Percentiles rank a stretch among this genome's conserved stretches.
These are phyloP conservation scores for Todiramphus chloris DNA, from an alignment of 2,113 vertebrate species.

Conservation along the genomic window DNA sequence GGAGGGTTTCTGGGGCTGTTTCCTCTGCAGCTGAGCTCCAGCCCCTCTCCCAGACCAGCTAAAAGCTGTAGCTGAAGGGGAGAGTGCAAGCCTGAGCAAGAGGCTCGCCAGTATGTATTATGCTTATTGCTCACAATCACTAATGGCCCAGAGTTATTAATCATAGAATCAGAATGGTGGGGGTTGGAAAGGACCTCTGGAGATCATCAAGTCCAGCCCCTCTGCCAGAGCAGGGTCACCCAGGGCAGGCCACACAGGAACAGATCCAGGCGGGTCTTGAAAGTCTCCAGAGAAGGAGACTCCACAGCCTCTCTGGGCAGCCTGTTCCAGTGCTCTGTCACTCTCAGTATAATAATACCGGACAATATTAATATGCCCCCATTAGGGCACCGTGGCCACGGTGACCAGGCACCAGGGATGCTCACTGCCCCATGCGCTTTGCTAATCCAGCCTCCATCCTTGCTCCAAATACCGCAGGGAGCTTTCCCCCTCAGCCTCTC, in stretches of 20 bases:
- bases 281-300: too few relatives aligned
- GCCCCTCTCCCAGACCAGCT: not conserved
- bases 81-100: not conserved
- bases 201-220: too few relatives aligned
- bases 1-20: not conserved
- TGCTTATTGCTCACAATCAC: conserved; percentile 66
- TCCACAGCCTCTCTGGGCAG: too few relatives aligned
- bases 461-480: accelerated
- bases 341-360: too few relatives aligned
- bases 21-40: not conserved
- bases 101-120: not conserved
- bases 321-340: too few relatives aligned
- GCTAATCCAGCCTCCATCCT: not conserved
- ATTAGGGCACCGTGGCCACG: not conserved
- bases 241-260: too few relatives aligned
- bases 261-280: too few relatives aligned
- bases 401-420: accelerated
- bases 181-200: too few relatives aligned
- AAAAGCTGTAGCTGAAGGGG: not conserved
- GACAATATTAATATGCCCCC: too few relatives aligned
- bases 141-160: conserved; percentile 69
- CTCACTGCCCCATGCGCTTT: not conserved
- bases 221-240: too few relatives aligned
- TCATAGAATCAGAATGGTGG: too few relatives aligned
- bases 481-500: not conserved